A percentile compares a stretch with the other conserved stretches of the same genome.
Conservation (phyloP, 2,888 invertebrate genomes). For the Drosophila affinis region DNA sequence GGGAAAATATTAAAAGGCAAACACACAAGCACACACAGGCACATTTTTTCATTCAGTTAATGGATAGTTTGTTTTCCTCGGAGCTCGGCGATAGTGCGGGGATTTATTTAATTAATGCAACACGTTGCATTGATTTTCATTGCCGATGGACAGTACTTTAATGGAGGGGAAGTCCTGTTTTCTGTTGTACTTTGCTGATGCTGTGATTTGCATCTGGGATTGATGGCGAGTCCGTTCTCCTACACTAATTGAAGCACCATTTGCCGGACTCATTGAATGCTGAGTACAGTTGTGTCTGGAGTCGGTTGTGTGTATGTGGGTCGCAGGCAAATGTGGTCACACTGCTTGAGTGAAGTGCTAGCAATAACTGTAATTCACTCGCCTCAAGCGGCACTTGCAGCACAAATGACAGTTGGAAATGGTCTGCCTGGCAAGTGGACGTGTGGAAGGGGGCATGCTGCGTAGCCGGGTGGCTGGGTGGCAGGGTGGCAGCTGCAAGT, state of each 20-base stretch:
- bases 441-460: background rate
- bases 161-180: background rate
- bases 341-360: background rate
- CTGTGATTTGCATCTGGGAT: too few relatives aligned
- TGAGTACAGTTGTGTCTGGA: background rate
- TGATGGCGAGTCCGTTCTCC: background rate
- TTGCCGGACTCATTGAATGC: too few relatives aligned
- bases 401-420: slow-evolving; percentile 22
- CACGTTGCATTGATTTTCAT: background rate
- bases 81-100: background rate
- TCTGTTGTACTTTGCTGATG: background rate
- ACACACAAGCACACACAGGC: background rate
- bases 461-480: too few relatives aligned
- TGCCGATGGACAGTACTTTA: background rate
- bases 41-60: background rate
- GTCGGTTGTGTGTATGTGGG: background rate
- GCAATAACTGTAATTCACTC: background rate
- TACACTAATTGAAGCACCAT: background rate
- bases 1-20: slow-evolving; percentile 9
- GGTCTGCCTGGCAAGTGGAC: background rate
- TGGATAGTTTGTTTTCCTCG: background rate
- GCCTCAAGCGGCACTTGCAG: slow-evolving; percentile 16
- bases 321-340: background rate
- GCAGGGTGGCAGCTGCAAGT: slow-evolving; percentile 61
- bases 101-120: background rate